Conservation (phyloP, 2,888 invertebrate genomes). For the Himalopsyche kuldschensis region DNA sequence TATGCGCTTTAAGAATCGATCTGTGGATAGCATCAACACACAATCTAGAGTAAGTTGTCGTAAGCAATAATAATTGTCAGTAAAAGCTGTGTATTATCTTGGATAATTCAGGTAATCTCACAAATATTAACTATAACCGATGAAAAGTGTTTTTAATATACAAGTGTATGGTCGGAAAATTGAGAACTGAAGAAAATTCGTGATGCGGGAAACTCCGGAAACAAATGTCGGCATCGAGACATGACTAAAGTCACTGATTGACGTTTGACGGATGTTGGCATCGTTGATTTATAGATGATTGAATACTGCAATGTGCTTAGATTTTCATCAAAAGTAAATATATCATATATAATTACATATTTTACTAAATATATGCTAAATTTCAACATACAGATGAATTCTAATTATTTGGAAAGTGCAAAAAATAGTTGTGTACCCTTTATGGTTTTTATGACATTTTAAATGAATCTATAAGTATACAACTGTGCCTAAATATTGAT, state of each 20-base stretch:
- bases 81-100: no score
- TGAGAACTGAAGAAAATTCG: background rate
- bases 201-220: background rate
- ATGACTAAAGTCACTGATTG: background rate
- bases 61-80: no score
- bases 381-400: background rate
- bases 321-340: background rate
- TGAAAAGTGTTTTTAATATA: background rate
- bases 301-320: background rate
- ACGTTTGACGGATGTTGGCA: background rate
- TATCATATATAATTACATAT: background rate
- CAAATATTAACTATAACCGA: no score
- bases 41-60: no score
- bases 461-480: no score
- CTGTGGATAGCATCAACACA: no score
- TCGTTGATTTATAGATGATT: background rate
- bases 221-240: background rate
- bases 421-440: no score
- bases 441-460: no score
- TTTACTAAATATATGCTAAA: background rate
- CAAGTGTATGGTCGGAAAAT: background rate
- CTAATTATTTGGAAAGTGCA: no score
- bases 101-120: no score
- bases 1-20: no score
- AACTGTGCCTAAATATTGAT: no score